phyloP scores from a whole-genome alignment of 2,797 vertebrate genomes.

The Pangasius krempfi region DNA sequence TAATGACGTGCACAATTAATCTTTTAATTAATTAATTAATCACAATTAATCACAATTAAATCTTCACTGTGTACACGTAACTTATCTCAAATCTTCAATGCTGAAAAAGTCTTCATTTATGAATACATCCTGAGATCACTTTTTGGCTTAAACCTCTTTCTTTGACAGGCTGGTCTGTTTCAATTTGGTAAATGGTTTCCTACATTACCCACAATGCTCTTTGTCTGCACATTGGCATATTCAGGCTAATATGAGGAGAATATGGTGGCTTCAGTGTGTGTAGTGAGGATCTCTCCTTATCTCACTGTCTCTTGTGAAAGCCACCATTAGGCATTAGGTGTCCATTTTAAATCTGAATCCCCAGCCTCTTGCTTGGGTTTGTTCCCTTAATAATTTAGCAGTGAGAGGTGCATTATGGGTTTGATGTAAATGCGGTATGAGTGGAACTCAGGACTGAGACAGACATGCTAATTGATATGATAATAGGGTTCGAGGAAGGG shows the following conservation, averaged over 20 bases:
- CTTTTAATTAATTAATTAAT: too few relatives aligned
- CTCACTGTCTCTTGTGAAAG: conserved; percentile 40
- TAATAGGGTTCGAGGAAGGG: conserved; percentile 70
- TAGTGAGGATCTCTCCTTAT: background rate
- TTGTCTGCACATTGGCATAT: background rate
- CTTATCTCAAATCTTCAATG: background rate
- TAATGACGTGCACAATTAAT: background rate
- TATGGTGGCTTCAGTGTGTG: background rate
- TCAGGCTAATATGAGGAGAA: conserved; percentile 1
- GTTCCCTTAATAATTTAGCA: conserved; percentile 78
- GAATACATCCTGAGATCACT: background rate
- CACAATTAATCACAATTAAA: background rate
- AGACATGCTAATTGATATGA: conserved; percentile 82
- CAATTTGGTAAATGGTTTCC: background rate
- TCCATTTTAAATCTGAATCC: conserved; percentile 81
- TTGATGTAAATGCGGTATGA: conserved; percentile 79
- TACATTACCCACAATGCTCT: conserved; percentile 17
- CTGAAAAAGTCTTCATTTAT: background rate
- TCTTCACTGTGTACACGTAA: background rate
- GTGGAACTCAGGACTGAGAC: conserved; percentile 76
- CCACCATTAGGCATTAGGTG: conserved; percentile 76
- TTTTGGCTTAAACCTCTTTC: background rate
- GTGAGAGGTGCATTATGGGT: conserved; percentile 74
- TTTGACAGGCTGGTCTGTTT: background rate
- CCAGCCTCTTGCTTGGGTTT: conserved; percentile 73